Evolutionary conservation across 2,113 vertebrate species (phyloP), one percentile per base, ranked within the genome.

Genomic region (Phylloscopus trochilus): DNA sequence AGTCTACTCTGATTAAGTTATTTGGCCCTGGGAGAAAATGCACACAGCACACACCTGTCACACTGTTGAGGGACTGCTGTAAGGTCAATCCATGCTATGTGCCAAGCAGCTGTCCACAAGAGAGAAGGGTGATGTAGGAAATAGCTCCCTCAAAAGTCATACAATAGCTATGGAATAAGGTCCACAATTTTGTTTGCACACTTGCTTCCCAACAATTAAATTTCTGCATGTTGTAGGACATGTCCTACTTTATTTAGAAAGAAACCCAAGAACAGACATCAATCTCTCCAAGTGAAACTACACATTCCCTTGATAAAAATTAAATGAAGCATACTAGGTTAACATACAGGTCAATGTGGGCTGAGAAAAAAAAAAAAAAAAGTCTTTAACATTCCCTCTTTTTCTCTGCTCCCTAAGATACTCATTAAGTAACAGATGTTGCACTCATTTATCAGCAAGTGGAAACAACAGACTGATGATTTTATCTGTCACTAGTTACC

Each of bases 381-480:
- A 4, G 18, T 12, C 51, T 55, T 73, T 73, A 82, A 56, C 13
- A 27, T 66, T 80, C 20, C 11, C n/a, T 85, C 43, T 56, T 89
- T 62, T 37, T 84, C 31, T 35, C 8, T 81, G 52, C 72, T 78
- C 78, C 52, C 62, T 58, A 67, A 49, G 75, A 94, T 11, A 86
- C 43, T 85, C 80, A 89, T 90, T 90, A 95, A 77, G 21, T 88
- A 94, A 90, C 91, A 94, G 87, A 88, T 66, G 72, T 86, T 90
- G 60, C 46, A 80, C 27, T 91, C 70, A 66, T 92, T 91, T 91
- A 95, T 77, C 82, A 88, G 82, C 67, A 88, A 95, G 47, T 68
- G 39, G 68, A 95, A 95, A 92, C 53, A 79, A 69, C 55, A 91
- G 52, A 89, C 27, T 14, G 15, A 83, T 3, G 7, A 95, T 56